Evolutionary conservation across 1,140 invertebrate genomes (phyloP).

Genomic region (Neuroterus valhalla): DNA sequence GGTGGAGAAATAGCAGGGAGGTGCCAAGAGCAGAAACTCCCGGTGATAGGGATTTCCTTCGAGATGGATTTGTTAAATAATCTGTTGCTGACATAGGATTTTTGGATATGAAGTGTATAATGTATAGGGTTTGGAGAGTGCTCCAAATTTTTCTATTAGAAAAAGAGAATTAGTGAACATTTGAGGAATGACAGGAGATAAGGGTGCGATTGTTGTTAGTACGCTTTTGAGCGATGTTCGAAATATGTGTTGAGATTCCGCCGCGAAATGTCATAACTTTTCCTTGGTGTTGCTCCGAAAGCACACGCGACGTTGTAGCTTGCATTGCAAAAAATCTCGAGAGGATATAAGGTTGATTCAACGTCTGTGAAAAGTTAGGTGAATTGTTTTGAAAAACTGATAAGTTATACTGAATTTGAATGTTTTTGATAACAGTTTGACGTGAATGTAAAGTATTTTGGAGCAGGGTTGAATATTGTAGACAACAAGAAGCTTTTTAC

Average conservation of each 20-base stretch:
- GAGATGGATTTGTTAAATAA: background rate
- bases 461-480: background rate
- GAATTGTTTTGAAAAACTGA: background rate
- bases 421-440: background rate
- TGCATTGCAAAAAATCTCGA: background rate
- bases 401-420: background rate
- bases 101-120: too few relatives aligned
- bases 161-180: too few relatives aligned
- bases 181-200: background rate
- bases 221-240: background rate
- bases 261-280: slow-evolving; percentile 29
- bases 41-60: background rate
- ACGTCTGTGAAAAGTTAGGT: background rate
- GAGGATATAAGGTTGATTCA: background rate
- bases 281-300: background rate
- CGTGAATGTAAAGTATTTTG: background rate
- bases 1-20: slow-evolving; percentile 39
- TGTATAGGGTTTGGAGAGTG: too few relatives aligned
- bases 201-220: background rate
- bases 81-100: background rate
- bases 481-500: background rate
- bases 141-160: too few relatives aligned
- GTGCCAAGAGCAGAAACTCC: background rate
- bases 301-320: background rate
- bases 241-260: slow-evolving; percentile 7